A percentile compares a stretch with the other conserved stretches of the same genome.
Conservation (phyloP, 2,888 invertebrate genomes). For the Hirtodrosophila trivittata region DNA sequence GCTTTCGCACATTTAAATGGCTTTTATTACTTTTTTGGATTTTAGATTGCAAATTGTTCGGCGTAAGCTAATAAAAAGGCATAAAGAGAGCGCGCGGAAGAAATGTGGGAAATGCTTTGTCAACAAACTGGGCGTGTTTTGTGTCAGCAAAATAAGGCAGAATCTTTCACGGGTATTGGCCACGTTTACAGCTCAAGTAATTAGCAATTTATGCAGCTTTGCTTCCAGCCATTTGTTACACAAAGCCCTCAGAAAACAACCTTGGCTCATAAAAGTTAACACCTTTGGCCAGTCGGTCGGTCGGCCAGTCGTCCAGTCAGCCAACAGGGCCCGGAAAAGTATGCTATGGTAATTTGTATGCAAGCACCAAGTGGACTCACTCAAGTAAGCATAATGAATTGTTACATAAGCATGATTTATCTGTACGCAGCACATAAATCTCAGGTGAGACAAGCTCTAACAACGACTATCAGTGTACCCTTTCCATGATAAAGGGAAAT, state of each 20-base stretch:
- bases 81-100: slow-evolving; percentile 40
- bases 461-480: slow-evolving; percentile 23
- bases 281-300: slow-evolving; percentile 29
- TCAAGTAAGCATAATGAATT: slow-evolving; percentile 66
- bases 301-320: too few relatives aligned
- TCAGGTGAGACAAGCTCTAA: slow-evolving; percentile 22
- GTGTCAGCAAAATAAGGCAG: neutral
- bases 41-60: slow-evolving; percentile 26
- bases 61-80: slow-evolving; percentile 16
- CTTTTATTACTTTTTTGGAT: slow-evolving; percentile 6
- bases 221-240: slow-evolving; percentile 47
- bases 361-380: slow-evolving; percentile 22
- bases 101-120: slow-evolving; percentile 57
- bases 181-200: slow-evolving; percentile 52
- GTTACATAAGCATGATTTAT: slow-evolving; percentile 73
- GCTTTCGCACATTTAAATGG: slow-evolving; percentile 20
- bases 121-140: slow-evolving; percentile 20
- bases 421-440: slow-evolving; percentile 61
- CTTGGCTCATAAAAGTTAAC: slow-evolving; percentile 57
- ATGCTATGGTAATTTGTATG: slow-evolving; percentile 43
- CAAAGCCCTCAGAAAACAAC: slow-evolving; percentile 36
- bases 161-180: slow-evolving; percentile 15
- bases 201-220: slow-evolving; percentile 72
- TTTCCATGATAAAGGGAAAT: neutral
- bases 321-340: slow-evolving; percentile 45